Percentiles rank a stretch among this genome's conserved stretches.
phyloP scores from a whole-genome alignment of 1,140 invertebrate genomes.

The Pissodes strobi region DNA sequence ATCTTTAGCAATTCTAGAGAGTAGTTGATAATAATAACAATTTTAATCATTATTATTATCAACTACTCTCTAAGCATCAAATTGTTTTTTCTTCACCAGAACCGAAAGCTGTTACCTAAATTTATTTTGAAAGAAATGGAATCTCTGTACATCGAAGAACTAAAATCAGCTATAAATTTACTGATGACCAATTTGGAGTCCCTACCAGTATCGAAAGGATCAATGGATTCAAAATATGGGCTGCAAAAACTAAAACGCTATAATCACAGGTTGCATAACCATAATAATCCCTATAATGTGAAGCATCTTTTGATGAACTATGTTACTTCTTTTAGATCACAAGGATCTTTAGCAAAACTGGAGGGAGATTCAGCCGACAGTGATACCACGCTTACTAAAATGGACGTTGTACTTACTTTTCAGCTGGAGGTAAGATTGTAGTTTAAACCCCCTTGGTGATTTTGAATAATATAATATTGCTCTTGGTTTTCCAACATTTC shows the following conservation, averaged over 20 bases:
- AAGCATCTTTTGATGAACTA: constrained; percentile 58
- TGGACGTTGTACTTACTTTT: constrained; percentile 96
- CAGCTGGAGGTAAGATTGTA: constrained; percentile 93
- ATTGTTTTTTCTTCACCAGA: constrained; percentile 62
- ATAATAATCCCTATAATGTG: constrained; percentile 58
- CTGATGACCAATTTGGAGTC: constrained; percentile 99
- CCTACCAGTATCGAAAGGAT: constrained; percentile 95
- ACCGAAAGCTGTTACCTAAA: constrained; percentile 96
- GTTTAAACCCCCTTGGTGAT: constrained; percentile 1
- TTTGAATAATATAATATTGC: not conserved
- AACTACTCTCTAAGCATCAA: no score
- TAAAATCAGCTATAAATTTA: constrained; percentile 96
- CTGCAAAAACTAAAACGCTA: constrained; percentile 92
- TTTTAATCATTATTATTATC: no score
- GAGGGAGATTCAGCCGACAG: constrained; percentile 90
- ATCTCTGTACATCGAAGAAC: constrained; percentile 96
- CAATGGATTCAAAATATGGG: constrained; percentile 96
- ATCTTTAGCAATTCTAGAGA: no score
- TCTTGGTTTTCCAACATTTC: no score
- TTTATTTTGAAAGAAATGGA: constrained; percentile 99
- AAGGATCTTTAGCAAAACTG: constrained; percentile 90
- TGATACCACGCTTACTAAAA: constrained; percentile 89
- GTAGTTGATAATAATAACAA: no score
- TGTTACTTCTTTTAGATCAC: constrained; percentile 72
- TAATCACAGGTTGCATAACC: constrained; percentile 82